Evolutionary conservation across 2,888 invertebrate species (phyloP).

Genomic region (Acanthacorydalis orientalis): DNA sequence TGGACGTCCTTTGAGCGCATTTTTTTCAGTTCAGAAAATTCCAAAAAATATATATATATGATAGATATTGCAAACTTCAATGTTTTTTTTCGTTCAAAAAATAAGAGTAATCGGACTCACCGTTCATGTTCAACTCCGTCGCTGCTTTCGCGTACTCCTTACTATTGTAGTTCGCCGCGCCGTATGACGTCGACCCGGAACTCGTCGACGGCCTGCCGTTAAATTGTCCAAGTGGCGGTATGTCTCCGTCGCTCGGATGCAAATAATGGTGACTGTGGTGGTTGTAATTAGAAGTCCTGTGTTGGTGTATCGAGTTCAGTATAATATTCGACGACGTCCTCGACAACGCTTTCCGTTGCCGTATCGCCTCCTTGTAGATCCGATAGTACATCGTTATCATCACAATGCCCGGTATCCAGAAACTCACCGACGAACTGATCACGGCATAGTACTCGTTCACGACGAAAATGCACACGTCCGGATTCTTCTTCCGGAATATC

Average conservation of each 20-base stretch:
- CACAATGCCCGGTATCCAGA: constrained; percentile 84
- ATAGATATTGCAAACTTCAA: too few relatives aligned
- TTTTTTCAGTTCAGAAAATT: too few relatives aligned
- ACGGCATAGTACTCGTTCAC: constrained; percentile 77
- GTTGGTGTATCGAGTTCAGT: constrained; percentile 69
- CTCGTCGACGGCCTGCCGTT: constrained; percentile 43
- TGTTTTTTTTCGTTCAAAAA: too few relatives aligned
- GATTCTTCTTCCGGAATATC: constrained; percentile 38
- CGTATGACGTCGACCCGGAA: constrained; percentile 32
- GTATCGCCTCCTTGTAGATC: constrained; percentile 66
- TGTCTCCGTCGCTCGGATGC: constrained; percentile 41
- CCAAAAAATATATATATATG: too few relatives aligned
- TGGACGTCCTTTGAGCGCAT: too few relatives aligned
- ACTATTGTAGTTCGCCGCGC: constrained; percentile 28
- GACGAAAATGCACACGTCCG: constrained; percentile 65
- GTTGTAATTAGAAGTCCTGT: constrained; percentile 54
- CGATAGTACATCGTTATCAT: constrained; percentile 86
- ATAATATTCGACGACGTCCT: constrained; percentile 76
- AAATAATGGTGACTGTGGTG: constrained; percentile 41
- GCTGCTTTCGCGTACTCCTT: constrained; percentile 42
- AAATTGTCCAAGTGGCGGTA: constrained; percentile 31
- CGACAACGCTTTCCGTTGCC: constrained; percentile 66
- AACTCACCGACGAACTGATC: constrained; percentile 77
- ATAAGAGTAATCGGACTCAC: constrained; percentile 30
- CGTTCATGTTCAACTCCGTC: constrained; percentile 53